These are phyloP conservation scores for Erpobdella octoculata DNA, from an alignment of 2,888 invertebrate species.

Conservation along the genomic window DNA sequence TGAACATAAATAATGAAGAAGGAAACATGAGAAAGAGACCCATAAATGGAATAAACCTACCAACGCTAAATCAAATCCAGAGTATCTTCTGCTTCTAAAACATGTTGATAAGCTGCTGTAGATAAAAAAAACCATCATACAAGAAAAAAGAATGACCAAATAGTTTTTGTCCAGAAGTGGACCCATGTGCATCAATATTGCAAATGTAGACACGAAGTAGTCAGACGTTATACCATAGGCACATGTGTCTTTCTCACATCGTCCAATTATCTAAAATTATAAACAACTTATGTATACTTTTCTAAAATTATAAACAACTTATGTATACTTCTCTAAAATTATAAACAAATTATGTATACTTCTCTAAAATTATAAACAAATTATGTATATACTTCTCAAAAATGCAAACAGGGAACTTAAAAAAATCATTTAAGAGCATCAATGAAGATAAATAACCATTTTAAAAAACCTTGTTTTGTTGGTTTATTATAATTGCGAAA, in stretches of 20 bases:
- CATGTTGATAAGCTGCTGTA: slow-evolving; percentile 21
- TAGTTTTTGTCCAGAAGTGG: background rate
- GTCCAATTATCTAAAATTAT: slow-evolving; percentile 6
- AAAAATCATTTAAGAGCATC: no score
- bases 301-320: background rate
- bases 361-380: no score
- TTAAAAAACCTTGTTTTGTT: no score
- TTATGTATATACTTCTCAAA: background rate
- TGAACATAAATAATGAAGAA: background rate
- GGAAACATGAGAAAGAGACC: slow-evolving; percentile 13
- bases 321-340: background rate
- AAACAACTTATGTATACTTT: background rate
- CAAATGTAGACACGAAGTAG: slow-evolving; percentile 25
- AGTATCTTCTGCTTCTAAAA: slow-evolving; percentile 21
- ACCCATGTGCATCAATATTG: slow-evolving; percentile 23
- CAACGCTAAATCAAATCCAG: slow-evolving; percentile 17
- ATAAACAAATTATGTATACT: background rate
- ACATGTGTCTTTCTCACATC: slow-evolving; percentile 22
- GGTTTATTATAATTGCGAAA: no score
- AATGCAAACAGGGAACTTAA: background rate
- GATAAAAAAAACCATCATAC: slow-evolving; percentile 18
- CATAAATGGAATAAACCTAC: slow-evolving; percentile 23
- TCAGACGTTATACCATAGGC: slow-evolving; percentile 28
- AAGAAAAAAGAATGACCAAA: background rate
- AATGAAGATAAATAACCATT: no score